Percentiles rank a stretch among this genome's conserved stretches.
These are phyloP conservation scores for Artibeus lituratus DNA, from an alignment of 2,797 vertebrate species.

Conservation along the genomic window DNA sequence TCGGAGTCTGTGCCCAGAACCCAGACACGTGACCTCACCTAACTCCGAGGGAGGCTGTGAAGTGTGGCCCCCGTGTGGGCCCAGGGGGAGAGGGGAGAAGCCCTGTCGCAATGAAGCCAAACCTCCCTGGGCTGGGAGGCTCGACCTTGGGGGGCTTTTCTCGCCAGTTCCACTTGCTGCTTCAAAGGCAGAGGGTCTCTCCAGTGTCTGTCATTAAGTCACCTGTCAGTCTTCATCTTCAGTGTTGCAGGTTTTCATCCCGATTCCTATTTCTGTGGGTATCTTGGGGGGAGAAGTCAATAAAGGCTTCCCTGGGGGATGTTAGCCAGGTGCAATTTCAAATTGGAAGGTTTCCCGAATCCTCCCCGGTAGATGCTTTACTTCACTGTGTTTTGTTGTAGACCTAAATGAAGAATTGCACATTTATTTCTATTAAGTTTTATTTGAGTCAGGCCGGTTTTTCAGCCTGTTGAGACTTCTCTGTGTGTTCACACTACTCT, in stretches of 20 bases:
- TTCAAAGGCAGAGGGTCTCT: background rate
- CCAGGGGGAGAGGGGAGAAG: background rate
- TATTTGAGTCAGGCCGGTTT: background rate
- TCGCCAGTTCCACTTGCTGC: background rate
- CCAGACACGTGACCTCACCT: background rate
- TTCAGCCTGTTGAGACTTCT: background rate
- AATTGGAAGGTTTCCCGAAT: background rate
- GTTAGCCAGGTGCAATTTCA: background rate
- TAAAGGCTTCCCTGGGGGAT: background rate
- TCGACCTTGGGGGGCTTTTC: background rate
- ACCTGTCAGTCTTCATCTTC: background rate
- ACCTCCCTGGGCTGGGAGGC: background rate
- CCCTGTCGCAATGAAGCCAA: background rate
- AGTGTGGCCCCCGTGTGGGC: background rate
- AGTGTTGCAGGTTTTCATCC: background rate
- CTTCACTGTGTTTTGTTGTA: conserved; percentile 11
- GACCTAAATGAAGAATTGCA: background rate
- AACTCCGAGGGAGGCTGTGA: background rate
- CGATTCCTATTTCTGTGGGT: background rate
- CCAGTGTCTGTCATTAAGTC: background rate
- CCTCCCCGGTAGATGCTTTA: background rate
- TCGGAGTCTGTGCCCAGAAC: background rate
- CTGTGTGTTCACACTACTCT: background rate
- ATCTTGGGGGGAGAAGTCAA: background rate
- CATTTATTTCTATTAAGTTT: background rate